phyloP scores from a whole-genome alignment of 2,113 vertebrate genomes.

The Tringa solitaria region DNA sequence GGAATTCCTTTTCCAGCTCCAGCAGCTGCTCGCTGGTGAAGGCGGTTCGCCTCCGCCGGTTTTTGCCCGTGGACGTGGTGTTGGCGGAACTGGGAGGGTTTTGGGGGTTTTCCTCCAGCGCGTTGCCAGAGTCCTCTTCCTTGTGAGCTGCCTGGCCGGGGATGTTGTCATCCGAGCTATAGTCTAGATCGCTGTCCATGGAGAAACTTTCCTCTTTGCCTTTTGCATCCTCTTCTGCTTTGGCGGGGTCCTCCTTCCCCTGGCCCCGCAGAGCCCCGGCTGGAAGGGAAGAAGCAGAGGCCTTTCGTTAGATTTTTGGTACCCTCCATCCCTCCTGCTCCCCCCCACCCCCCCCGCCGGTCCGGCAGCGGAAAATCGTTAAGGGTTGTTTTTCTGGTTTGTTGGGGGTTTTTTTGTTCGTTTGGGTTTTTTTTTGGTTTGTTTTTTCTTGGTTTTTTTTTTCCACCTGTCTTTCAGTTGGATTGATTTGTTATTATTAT shows the following conservation, averaged over 20 bases:
- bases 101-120: constrained; percentile 79
- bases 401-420: too few relatives aligned
- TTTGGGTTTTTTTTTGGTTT: too few relatives aligned
- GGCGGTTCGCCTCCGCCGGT: constrained; percentile 91
- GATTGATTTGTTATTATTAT: too few relatives aligned
- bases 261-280: constrained; percentile 77
- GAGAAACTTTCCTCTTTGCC: constrained; percentile 93
- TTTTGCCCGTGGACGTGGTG: constrained; percentile 85
- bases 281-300: constrained; percentile 66
- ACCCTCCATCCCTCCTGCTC: background rate
- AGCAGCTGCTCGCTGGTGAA: constrained; percentile 98
- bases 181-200: constrained; percentile 97
- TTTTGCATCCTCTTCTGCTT: constrained; percentile 83
- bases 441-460: too few relatives aligned
- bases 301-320: background rate
- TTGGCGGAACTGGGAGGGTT: constrained; percentile 61
- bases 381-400: too few relatives aligned
- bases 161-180: constrained; percentile 96
- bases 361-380: background rate
- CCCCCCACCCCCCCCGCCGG: background rate
- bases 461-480: too few relatives aligned
- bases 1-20: constrained; percentile 98
- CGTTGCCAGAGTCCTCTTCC: constrained; percentile 83
- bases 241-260: constrained; percentile 82
- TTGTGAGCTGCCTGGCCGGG: constrained; percentile 76